Evolutionary conservation across 2,797 vertebrate species (phyloP).

Genomic region (Pampus argenteus): DNA sequence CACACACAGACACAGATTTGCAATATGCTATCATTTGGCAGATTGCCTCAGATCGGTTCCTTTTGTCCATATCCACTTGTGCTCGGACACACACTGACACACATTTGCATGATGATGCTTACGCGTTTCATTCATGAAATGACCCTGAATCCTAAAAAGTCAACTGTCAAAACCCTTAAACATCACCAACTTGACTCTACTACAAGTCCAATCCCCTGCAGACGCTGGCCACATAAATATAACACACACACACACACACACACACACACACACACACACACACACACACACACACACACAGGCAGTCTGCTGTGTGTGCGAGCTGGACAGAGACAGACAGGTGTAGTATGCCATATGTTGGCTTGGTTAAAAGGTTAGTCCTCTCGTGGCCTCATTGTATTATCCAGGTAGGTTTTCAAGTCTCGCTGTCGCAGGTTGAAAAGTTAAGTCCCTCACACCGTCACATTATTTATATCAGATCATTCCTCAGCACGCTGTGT

Average conservation of each 20-base stretch:
- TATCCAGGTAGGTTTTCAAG: slow-evolving; percentile 51
- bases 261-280: slow-evolving; percentile 4
- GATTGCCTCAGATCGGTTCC: slow-evolving; percentile 49
- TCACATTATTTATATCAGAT: slow-evolving; percentile 28
- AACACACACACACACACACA: slow-evolving; percentile 6
- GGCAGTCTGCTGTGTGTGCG: slow-evolving; percentile 14
- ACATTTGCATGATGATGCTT: not conserved
- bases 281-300: not conserved
- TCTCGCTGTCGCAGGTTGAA: slow-evolving; percentile 36
- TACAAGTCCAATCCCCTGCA: not conserved
- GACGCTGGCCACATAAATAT: not conserved
- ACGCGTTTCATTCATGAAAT: slow-evolving; percentile 47
- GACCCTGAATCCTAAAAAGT: not conserved
- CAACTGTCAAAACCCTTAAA: not conserved
- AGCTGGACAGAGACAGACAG: slow-evolving; percentile 37
- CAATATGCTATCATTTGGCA: slow-evolving; percentile 68
- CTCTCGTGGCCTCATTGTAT: slow-evolving; percentile 71
- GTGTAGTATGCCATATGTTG: slow-evolving; percentile 69
- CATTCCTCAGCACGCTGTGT: not conserved
- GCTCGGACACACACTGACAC: slow-evolving; percentile 12
- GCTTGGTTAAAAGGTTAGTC: slow-evolving; percentile 64
- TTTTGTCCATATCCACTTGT: slow-evolving; percentile 49
- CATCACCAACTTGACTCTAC: not conserved
- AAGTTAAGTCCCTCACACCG: slow-evolving; percentile 24
- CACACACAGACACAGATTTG: slow-evolving; percentile 29